Evolutionary conservation across 2,888 invertebrate species (phyloP).

Genomic region (Thymelicus lineola): DNA sequence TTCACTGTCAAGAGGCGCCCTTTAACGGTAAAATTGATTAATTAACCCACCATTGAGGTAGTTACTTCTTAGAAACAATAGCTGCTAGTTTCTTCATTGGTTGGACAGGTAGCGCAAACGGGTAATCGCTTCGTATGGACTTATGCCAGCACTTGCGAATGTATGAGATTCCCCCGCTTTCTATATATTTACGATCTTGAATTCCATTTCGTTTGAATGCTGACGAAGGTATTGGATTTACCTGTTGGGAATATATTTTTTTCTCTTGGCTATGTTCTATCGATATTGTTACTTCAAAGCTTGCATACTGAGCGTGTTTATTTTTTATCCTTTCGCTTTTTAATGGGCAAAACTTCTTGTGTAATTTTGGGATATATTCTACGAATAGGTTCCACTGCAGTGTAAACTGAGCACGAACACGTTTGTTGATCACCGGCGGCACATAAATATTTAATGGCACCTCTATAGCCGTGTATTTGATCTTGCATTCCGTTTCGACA

Average conservation of each 20-base stretch:
- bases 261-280: conserved; percentile 43
- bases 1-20: conserved; percentile 44
- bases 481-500: conserved; percentile 76
- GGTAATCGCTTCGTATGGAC: conserved; percentile 60
- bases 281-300: conserved; percentile 11
- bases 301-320: conserved; percentile 22
- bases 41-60: conserved; percentile 56
- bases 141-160: conserved; percentile 71
- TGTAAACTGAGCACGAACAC: conserved; percentile 58
- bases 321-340: conserved; percentile 62
- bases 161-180: conserved; percentile 70
- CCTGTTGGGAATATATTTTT: conserved; percentile 57
- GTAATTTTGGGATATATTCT: conserved; percentile 64
- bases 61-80: conserved; percentile 59
- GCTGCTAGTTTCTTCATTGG: conserved; percentile 70
- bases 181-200: conserved; percentile 71
- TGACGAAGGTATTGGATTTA: conserved; percentile 68
- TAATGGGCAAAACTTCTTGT: conserved; percentile 64
- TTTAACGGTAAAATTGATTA: conserved; percentile 47
- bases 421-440: conserved; percentile 49
- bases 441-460: conserved; percentile 69
- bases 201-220: conserved; percentile 75
- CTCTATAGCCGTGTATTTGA: conserved; percentile 75
- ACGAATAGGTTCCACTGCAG: conserved; percentile 64
- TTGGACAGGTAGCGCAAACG: conserved; percentile 62